Base-by-base conservation (phyloP, 2,113 vertebrate species). In the Campylomormyrus numenius region DNA sequence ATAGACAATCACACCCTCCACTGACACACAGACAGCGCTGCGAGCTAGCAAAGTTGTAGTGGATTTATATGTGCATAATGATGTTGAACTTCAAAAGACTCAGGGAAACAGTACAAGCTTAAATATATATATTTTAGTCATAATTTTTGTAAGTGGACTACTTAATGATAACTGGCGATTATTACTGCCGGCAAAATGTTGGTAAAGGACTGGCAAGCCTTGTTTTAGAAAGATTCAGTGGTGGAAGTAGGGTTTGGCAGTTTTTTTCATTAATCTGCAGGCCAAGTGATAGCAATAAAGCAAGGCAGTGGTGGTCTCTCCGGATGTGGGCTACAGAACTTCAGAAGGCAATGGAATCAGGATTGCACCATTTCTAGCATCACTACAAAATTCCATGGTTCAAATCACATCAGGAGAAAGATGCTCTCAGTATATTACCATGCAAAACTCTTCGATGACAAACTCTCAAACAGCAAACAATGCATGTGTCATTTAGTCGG, bases 1-100 rank as follows among this genome's bases (percentile, higher is more conserved):
- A 89, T 15, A 4, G 87, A 91, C 93, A 91, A 27, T 87, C 90
- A 94, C 96, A 87, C 95, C 95, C 94, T 88, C 91, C 88, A 87
- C 91, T 91, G 90, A 90, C 90, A 90, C 89, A 91, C 90, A 86
- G 66, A 88, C 87, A 87, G 52, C 48, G 91, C 66, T 87, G 88
- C 53, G 89, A 91, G 89, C 62, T 89, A 70, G 86, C 92, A 93
- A 91, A 92, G 87, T 87, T 53, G 89, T 89, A 89, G n/a, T 91
- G 90, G 91, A 92, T 56, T 92, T 48, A 53, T 46, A 7, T 89
- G 89, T 58, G 27, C 53, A 88, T 80, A 39, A 89, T 52, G 48
- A 89, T 83, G 49, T 42, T 89, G 31, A 89, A 89, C 48, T 89
- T 83, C 46, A 89, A 35, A 89, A 39, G n/a, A 49, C n/a, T 89